Percentiles rank a stretch among this genome's conserved stretches.
These are phyloP conservation scores for Chaetodon trifasciatus DNA, from an alignment of 2,797 vertebrate genomes.

Conservation along the genomic window DNA sequence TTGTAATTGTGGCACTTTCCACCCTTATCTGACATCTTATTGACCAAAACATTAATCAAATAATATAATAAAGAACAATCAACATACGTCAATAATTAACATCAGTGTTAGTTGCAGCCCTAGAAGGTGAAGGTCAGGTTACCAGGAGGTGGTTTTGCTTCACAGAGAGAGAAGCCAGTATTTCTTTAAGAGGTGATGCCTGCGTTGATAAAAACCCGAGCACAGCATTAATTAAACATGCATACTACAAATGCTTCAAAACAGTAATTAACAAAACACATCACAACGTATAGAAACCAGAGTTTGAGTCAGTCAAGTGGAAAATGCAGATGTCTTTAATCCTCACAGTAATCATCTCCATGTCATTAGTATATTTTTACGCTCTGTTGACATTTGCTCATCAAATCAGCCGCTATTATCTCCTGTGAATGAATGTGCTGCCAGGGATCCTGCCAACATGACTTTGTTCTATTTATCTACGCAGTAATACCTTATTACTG, in stretches of 20 bases:
- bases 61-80: neutral
- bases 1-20: neutral
- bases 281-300: conserved; percentile 1
- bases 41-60: neutral
- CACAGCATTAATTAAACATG: conserved; percentile 38
- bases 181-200: neutral
- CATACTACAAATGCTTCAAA: conserved; percentile 9
- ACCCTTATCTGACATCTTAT: neutral
- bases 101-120: neutral
- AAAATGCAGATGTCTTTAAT: conserved; percentile 50
- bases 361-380: conserved; percentile 39
- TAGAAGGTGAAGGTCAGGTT: conserved; percentile 1
- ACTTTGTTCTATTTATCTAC: conserved; percentile 37
- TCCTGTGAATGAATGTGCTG: conserved; percentile 33
- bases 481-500: conserved; percentile 26
- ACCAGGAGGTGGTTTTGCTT: neutral
- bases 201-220: neutral
- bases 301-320: conserved; percentile 29
- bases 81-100: neutral
- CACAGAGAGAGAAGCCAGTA: neutral
- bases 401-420: conserved; percentile 46
- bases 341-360: conserved; percentile 44
- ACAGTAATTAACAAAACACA: conserved; percentile 16
- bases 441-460: conserved; percentile 21
- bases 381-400: conserved; percentile 40